Base-by-base conservation (phyloP, 2,797 vertebrate species). In the Sebastes matsubarae region DNA sequence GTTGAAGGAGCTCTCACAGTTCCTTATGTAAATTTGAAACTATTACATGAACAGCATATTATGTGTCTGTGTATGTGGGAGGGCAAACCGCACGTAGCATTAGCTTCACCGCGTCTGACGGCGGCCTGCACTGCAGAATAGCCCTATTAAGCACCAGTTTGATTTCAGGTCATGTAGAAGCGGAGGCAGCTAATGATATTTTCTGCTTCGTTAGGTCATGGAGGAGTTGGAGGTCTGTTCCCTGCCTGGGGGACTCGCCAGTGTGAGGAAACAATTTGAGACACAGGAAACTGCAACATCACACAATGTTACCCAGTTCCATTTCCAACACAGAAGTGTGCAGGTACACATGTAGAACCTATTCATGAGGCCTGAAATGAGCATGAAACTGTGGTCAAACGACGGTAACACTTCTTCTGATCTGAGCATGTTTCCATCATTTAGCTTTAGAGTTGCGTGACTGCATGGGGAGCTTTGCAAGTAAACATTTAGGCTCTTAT, bases 261-360 rank as follows among this genome's bases (percentile, higher is more conserved):
- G 96, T 71, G 93, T 98, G 93, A 97, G 97, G 88, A 97, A 96
- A 95, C 98, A 97, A 79, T 99, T 99, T 75, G 98, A 99, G 89
- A 97, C 91, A 88, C 95, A 95, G 54, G 94, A 95, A 93, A 93
- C 87, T 78, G 92, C 94, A 68, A 93, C 97, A 76, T 95, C 96
- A 71, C 94, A 88, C 83, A 96, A 91, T 78, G 95, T 97, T 91
- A 94, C 96, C 92, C 96, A 97, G 86, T 92, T 96, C 86, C 96
- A 97, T 59, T 94, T 95, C 52, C 96, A 96, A 65, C 96, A 97
- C 4, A 96, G 92, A 94, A 87, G 94, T 82, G 85, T 94, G 85
- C 97, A 99, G 98, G 98, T 99, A 94, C 70, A 88, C 55, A 36
- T 94, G 95, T 63, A 61, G 50, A 64, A 60, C 27, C 10, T 54